Percentiles rank a stretch among this genome's conserved stretches.
Conservation (phyloP, 2,113 vertebrate species). For the Elephantulus edwardii region DNA sequence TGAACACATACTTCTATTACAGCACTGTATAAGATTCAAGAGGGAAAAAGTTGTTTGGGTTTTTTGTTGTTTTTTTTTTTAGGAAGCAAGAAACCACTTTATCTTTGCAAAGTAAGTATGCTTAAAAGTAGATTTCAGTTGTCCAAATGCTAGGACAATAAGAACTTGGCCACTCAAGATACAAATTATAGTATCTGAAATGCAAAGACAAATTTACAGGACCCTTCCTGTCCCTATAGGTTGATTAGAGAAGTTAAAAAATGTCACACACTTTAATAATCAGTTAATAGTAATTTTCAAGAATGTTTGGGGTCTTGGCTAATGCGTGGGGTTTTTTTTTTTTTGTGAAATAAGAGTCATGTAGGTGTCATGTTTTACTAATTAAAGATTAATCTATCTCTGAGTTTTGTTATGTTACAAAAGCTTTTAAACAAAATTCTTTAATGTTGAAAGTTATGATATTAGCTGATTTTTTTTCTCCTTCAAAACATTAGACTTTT, state of each 20-base stretch:
- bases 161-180: slow-evolving; percentile 4
- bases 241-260: neutral
- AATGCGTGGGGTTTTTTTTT: slow-evolving; percentile 9
- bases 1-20: neutral
- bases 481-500: neutral
- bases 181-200: neutral
- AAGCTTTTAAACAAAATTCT: slow-evolving; percentile 23
- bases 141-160: slow-evolving; percentile 26
- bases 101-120: neutral
- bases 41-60: slow-evolving; percentile 19
- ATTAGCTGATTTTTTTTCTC: slow-evolving; percentile 43
- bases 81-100: slow-evolving; percentile 41
- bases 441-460: neutral
- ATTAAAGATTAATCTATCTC: neutral
- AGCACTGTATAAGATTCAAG: neutral
- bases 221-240: neutral
- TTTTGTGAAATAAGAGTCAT: slow-evolving; percentile 19
- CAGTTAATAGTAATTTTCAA: neutral
- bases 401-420: slow-evolving; percentile 33
- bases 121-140: slow-evolving; percentile 58
- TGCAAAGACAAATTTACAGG: neutral
- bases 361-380: neutral
- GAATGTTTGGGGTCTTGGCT: slow-evolving; percentile 1
- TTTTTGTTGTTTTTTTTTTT: slow-evolving; percentile 44
- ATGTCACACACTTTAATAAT: neutral